Evolutionary conservation across 2,797 vertebrate genomes (phyloP), one percentile per base, ranked within the genome.

Genomic region (Rhabdomys pumilio): DNA sequence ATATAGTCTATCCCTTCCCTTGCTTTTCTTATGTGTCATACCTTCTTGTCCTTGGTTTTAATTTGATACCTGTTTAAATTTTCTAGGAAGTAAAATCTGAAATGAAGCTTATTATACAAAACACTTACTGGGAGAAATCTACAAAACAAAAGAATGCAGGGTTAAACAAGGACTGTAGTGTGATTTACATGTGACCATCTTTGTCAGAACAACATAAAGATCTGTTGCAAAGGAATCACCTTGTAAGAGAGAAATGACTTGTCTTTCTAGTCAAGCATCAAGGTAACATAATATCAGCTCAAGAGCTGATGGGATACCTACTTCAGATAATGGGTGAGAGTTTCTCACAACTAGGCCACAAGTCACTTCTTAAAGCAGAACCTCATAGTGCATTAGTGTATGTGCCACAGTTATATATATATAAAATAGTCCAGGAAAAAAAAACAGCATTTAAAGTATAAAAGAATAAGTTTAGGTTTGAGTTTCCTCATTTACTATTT

Each of bases 31-130:
- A 10, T 24, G 2, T 63, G 53, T n/a, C 24, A 29, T 20, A 14
- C 34, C 0, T 9, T 1, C 2, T 2, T 0, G 47, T 11, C 6
- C 0, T 29, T 41, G 2, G 26, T 1, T 75, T 10, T 79, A 53
- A 63, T 10, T 20, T 44, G 8, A 8, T 73, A 11, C 10, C 93
- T 50, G 55, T 80, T 63, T 89, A 50, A 0, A 65, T 69, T 77
- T 53, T 76, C 53, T 90, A 17, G n/a, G 34, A 73, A 29, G 9
- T 65, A 34, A 69, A 88, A n/a, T 6, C 15, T 41, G 38, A 92
- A 31, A 67, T 76, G 5, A 65, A 84, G 14, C 20, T 9, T 34
- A 1, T 31, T 61, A 6, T 59, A 7, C 24, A 47, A 34, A 65
- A 47, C 38, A 2, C 3, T 29, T 38, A 9, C 13, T 75, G 3